These are phyloP conservation scores for Selenia dentaria DNA, from an alignment of 2,888 invertebrate species.

Conservation along the genomic window DNA sequence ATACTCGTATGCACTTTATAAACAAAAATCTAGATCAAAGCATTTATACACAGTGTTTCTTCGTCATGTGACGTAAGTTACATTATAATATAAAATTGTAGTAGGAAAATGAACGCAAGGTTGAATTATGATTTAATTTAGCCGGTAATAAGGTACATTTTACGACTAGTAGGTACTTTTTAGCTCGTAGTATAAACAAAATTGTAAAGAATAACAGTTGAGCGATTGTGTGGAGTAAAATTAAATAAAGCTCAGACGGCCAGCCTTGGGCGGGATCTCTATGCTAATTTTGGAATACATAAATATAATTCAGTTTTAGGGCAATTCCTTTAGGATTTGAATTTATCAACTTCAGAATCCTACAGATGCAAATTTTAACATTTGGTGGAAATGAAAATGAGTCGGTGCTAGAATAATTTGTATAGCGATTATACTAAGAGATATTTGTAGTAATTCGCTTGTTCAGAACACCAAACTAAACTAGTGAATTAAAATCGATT, in stretches of 20 bases:
- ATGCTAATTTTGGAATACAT: constrained; percentile 33
- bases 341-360: background rate
- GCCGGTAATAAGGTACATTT: background rate
- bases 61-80: too few relatives aligned
- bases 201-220: constrained; percentile 13
- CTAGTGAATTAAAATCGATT: too few relatives aligned
- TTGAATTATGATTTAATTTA: constrained; percentile 11
- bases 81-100: background rate
- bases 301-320: constrained; percentile 27
- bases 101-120: constrained; percentile 5
- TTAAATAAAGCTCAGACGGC: constrained; percentile 24
- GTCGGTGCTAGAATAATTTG: background rate
- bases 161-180: constrained; percentile 6
- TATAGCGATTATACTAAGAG: too few relatives aligned
- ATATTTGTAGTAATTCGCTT: too few relatives aligned
- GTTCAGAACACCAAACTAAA: too few relatives aligned
- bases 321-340: constrained; percentile 13
- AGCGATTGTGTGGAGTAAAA: constrained; percentile 23
- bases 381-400: background rate
- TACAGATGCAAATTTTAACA: background rate
- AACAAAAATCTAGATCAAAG: background rate
- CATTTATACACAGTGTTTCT: background rate
- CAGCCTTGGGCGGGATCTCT: constrained; percentile 20
- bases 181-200: constrained; percentile 8
- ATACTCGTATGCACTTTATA: too few relatives aligned